Evolutionary conservation across 1,140 invertebrate genomes (phyloP).

Genomic region (Saccostrea glomerata): DNA sequence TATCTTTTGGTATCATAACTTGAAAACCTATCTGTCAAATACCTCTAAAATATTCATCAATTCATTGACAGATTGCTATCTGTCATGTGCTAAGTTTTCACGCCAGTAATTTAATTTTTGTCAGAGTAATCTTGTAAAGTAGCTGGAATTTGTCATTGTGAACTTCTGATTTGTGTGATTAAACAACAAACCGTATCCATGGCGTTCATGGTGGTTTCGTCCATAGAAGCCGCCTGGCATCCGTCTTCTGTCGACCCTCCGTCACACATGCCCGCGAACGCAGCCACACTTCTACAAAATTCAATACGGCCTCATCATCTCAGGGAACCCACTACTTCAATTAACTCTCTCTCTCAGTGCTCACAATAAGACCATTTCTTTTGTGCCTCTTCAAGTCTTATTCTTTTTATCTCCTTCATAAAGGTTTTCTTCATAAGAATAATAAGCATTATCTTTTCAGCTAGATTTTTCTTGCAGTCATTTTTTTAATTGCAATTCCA

Average conservation of each 20-base stretch:
- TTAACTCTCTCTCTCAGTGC: constrained; percentile 19
- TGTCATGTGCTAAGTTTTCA: constrained; percentile 31
- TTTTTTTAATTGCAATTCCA: no score
- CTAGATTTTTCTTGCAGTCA: background rate
- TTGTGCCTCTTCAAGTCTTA: background rate
- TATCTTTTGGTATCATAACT: background rate
- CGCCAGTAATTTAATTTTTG: constrained; percentile 29
- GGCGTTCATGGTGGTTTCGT: constrained; percentile 98
- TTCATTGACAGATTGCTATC: background rate
- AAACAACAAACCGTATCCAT: constrained; percentile 88
- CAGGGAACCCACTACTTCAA: background rate
- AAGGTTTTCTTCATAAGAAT: background rate
- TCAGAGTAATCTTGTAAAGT: constrained; percentile 27
- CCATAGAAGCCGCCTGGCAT: constrained; percentile 95
- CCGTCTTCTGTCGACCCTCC: constrained; percentile 97
- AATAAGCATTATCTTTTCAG: background rate
- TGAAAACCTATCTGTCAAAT: constrained; percentile 6
- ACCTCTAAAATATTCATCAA: constrained; percentile 15
- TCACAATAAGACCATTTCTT: background rate
- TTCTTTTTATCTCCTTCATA: background rate
- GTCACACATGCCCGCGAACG: constrained; percentile 98
- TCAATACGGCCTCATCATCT: constrained; percentile 46
- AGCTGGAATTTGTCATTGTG: constrained; percentile 17
- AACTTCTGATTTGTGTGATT: constrained; percentile 3
- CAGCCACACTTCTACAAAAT: constrained; percentile 81